phyloP scores from a whole-genome alignment of 2,888 invertebrate genomes.

The Oeneis ivallda region DNA sequence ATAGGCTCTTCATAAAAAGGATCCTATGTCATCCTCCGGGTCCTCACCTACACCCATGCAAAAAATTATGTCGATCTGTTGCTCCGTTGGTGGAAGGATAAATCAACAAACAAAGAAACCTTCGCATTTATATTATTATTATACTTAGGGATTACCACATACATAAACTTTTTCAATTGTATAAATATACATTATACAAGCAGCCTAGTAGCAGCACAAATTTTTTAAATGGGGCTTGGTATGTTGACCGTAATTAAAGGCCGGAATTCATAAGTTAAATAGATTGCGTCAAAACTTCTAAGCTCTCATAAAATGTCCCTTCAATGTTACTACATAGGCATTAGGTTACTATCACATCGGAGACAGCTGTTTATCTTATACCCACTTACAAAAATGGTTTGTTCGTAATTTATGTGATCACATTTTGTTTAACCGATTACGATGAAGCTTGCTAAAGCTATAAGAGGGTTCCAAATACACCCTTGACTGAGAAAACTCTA shows the following conservation, averaged over 20 bases:
- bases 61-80: too few species aligned
- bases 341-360: slow-evolving; percentile 10
- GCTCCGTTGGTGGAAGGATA: too few species aligned
- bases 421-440: too few species aligned
- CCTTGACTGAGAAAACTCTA: too few species aligned
- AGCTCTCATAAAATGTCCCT: slow-evolving; percentile 18
- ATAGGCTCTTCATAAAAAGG: too few species aligned
- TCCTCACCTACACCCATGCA: too few species aligned
- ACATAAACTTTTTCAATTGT: neutral
- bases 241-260: slow-evolving; percentile 24
- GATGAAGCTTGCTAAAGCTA: too few species aligned
- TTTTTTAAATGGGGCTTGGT: slow-evolving; percentile 13
- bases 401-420: neutral
- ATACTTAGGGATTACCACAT: too few species aligned
- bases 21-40: too few species aligned
- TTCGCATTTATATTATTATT: too few species aligned
- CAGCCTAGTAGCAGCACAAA: neutral
- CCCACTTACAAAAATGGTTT: neutral
- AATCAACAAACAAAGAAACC: too few species aligned
- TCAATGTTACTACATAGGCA: slow-evolving; percentile 16
- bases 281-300: slow-evolving; percentile 33
- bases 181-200: neutral
- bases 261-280: slow-evolving; percentile 34
- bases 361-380: neutral
- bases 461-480: too few species aligned